phyloP scores from a whole-genome alignment of 2,888 invertebrate genomes.

The Troilus luridus region DNA sequence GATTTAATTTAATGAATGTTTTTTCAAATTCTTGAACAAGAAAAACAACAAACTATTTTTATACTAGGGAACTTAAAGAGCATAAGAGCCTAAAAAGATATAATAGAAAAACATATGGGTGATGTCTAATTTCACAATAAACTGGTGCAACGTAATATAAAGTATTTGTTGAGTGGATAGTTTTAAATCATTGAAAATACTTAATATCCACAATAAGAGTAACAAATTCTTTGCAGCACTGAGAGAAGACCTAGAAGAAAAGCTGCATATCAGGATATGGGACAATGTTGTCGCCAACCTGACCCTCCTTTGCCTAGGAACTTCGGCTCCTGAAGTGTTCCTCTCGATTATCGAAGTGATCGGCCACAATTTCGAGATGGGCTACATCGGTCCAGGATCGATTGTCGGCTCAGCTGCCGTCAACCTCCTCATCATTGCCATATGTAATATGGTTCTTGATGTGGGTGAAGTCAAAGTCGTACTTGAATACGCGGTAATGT shows the following conservation, averaged over 20 bases:
- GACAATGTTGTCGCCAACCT: conserved; percentile 99
- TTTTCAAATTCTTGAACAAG: too few relatives aligned
- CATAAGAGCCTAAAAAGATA: too few relatives aligned
- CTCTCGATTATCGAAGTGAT: conserved; percentile 98
- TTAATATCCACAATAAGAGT: too few relatives aligned
- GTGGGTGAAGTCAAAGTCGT: conserved; percentile 91
- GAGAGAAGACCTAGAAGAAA: conserved; percentile 76
- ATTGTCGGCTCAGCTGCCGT: conserved; percentile 99
- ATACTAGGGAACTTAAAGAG: too few relatives aligned
- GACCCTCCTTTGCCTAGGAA: conserved; percentile 98
- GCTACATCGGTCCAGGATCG: conserved; percentile 97
- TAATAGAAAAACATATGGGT: too few relatives aligned
- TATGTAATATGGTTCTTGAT: conserved; percentile 87
- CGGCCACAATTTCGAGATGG: conserved; percentile 94
- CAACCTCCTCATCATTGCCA: conserved; percentile 96
- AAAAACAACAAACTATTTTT: too few relatives aligned
- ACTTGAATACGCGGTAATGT: conserved; percentile 69
- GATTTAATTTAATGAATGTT: too few relatives aligned
- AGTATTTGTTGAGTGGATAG: too few relatives aligned
- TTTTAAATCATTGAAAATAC: too few relatives aligned
- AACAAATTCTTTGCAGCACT: conserved; percentile 74
- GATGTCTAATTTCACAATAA: too few relatives aligned
- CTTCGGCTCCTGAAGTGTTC: conserved; percentile 98
- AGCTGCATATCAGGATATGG: conserved; percentile 84
- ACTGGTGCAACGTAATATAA: too few relatives aligned